These are phyloP conservation scores for Mallotus villosus DNA, from an alignment of 2,797 vertebrate genomes.

Conservation along the genomic window DNA sequence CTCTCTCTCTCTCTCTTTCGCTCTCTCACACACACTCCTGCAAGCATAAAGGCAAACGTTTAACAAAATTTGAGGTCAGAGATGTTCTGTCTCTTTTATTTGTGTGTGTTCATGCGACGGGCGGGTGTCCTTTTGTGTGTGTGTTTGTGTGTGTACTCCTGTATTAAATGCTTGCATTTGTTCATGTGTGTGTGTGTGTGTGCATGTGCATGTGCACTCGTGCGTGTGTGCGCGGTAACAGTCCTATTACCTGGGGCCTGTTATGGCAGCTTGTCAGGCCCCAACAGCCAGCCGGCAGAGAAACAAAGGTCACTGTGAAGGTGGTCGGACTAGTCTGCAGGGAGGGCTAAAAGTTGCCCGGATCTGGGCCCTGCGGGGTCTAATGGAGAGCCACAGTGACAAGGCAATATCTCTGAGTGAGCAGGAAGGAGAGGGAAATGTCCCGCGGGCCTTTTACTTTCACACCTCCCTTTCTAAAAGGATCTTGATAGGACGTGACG, in stretches of 20 bases:
- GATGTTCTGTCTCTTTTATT: background rate
- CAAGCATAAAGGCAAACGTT: background rate
- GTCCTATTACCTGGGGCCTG: background rate
- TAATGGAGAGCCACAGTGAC: conserved; percentile 51
- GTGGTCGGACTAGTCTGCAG: conserved; percentile 32
- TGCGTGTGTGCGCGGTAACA: background rate
- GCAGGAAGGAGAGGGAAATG: conserved; percentile 21
- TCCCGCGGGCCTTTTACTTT: conserved; percentile 45
- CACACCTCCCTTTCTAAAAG: conserved; percentile 51
- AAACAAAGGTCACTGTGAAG: conserved; percentile 47
- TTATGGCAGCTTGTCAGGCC: conserved; percentile 24
- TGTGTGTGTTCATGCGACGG: conserved; percentile 1
- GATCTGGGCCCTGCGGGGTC: conserved; percentile 36
- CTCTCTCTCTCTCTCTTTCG: no score
- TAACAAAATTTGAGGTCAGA: no score
- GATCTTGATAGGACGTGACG: conserved; percentile 43
- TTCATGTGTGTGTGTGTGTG: background rate
- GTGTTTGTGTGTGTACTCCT: conserved; percentile 14
- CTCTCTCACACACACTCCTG: conserved; percentile 3
- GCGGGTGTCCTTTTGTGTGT: background rate
- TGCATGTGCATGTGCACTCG: background rate
- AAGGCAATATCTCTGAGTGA: conserved; percentile 24
- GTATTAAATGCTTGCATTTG: background rate
- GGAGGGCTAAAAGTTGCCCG: conserved; percentile 33
- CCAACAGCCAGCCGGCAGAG: conserved; percentile 27